Base-by-base conservation (phyloP, 2,113 vertebrate species). In the Amblyornis subalaris region DNA sequence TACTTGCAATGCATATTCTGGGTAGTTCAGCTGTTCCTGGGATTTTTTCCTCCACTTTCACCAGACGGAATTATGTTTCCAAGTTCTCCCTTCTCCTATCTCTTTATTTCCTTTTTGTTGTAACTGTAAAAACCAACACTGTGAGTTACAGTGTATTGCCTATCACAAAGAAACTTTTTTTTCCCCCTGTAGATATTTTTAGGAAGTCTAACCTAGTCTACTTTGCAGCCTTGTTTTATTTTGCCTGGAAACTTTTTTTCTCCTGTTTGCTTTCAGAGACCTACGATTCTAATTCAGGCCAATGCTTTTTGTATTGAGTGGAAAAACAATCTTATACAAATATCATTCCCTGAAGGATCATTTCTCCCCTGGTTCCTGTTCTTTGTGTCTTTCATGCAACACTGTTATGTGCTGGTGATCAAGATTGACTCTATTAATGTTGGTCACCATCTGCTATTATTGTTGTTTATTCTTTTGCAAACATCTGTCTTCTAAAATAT, bases 401-500 rank as follows among this genome's bases (percentile, higher is more conserved):
- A 70, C 5, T 53, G 0, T 86, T 80, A 50, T 40, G 19, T 7
- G 25, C 15, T 85, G 61, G 9, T 81, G 61, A 67, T 91, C 24
- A 74, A 36, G 18, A 62, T 8, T 58, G 42, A 58, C 38, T 89
- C 31, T 84, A 7, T 91, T 95, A 17, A 12, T 48, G 33, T 81
- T 73, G 48, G 47, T 35, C 22, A 70, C 73, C 73, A 67, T 89
- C 73, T 95, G 87, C 64, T 86, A 17, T 65, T 93, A 42, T 9
- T 84, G 26, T 66, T 90, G 29, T 57, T 86, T 66, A 11, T 71
- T 94, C 50, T 95, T 95, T 66, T 48, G 48, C 1, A 20, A 72
- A 78, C 60, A 85, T 42, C 7, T 70, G 2, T 53, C 54, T 90
- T 85, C 22, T 87, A 78, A 96, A 96, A 93, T 94, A 91, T 87